phyloP scores from a whole-genome alignment of 2,113 vertebrate genomes.

The Gopherus evgoodei region DNA sequence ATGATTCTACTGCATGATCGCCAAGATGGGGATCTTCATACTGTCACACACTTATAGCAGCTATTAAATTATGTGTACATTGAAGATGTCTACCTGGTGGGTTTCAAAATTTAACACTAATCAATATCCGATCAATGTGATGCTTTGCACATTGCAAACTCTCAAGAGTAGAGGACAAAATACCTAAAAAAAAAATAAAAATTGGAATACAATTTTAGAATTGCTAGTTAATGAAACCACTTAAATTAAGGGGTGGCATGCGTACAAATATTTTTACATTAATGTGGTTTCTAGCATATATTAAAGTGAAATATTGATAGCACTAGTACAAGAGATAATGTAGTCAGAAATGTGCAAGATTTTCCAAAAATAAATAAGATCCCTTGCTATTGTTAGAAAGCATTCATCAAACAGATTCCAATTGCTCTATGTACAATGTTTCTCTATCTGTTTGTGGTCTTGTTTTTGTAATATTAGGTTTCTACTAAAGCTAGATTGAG shows the following conservation, averaged over 20 bases:
- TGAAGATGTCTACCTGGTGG: slow-evolving; percentile 67
- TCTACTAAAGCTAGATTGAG: background rate
- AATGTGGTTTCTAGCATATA: background rate
- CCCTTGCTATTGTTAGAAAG: background rate
- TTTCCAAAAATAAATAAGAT: background rate
- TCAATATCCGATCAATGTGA: slow-evolving; percentile 73
- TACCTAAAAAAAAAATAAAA: background rate
- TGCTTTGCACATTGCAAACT: slow-evolving; percentile 50
- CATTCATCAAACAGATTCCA: background rate
- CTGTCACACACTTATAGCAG: slow-evolving; percentile 30
- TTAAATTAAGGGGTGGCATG: background rate
- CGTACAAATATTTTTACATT: background rate
- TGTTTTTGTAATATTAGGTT: background rate
- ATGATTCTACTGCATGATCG: slow-evolving; percentile 56
- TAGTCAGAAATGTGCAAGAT: background rate
- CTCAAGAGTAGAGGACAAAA: slow-evolving; percentile 26
- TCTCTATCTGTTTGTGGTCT: background rate
- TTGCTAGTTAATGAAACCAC: background rate
- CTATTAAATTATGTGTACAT: slow-evolving; percentile 70
- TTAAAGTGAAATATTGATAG: background rate
- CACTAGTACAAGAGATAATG: background rate
- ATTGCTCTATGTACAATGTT: fast-evolving
- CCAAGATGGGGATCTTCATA: slow-evolving; percentile 50
- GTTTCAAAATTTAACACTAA: slow-evolving; percentile 72
- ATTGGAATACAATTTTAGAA: slow-evolving; percentile 32